These are phyloP conservation scores for Julus scanicus DNA, from an alignment of 2,888 invertebrate genomes.

Conservation along the genomic window DNA sequence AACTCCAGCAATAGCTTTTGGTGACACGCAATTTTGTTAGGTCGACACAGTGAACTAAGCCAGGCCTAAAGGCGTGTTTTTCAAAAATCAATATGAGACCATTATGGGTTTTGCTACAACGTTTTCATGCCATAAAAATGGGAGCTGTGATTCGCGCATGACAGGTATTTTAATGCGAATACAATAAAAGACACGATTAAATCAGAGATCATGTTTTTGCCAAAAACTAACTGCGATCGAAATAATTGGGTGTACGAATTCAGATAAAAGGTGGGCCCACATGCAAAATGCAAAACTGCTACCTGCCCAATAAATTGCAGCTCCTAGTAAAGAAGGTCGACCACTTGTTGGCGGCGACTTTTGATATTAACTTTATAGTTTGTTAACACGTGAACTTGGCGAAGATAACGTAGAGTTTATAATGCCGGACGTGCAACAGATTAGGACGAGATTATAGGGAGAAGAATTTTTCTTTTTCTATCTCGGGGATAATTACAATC, in stretches of 20 bases:
- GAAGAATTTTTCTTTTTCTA: background rate
- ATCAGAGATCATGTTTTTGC: constrained; percentile 20
- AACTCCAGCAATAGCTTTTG: background rate
- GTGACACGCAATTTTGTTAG: background rate
- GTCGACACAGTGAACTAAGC: background rate
- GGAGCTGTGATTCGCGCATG: constrained; percentile 23
- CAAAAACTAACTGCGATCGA: constrained; percentile 2
- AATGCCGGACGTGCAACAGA: constrained; percentile 25
- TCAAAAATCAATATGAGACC: constrained; percentile 32
- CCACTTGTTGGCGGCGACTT: constrained; percentile 47
- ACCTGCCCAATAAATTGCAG: constrained; percentile 42
- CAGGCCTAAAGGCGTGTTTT: constrained; percentile 27
- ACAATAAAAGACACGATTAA: constrained; percentile 24
- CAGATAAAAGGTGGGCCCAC: constrained; percentile 20
- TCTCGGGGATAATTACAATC: background rate
- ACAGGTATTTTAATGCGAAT: constrained; percentile 37
- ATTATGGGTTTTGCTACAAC: constrained; percentile 7
- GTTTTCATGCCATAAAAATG: background rate
- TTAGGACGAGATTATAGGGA: background rate
- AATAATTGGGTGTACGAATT: constrained; percentile 7
- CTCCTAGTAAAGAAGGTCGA: constrained; percentile 20
- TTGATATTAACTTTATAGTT: constrained; percentile 45
- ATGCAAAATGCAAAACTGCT: background rate
- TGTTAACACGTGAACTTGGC: constrained; percentile 20
- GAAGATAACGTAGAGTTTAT: background rate